These are phyloP conservation scores for Colletes collaris DNA, from an alignment of 2,888 invertebrate genomes.

Conservation along the genomic window DNA sequence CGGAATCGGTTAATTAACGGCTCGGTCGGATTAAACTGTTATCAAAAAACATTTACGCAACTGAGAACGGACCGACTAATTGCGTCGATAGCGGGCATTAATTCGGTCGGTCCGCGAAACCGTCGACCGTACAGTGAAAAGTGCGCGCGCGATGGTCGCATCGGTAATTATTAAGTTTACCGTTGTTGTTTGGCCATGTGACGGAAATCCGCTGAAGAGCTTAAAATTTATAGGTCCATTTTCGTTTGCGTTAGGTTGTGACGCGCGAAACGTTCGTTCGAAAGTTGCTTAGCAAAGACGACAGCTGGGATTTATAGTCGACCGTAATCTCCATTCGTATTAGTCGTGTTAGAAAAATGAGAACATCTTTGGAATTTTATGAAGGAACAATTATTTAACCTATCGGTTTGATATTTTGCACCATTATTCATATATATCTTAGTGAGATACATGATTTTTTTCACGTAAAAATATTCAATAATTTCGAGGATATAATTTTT, in stretches of 20 bases:
- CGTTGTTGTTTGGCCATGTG: neutral
- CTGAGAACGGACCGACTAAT: slow-evolving; percentile 43
- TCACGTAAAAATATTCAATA: no score
- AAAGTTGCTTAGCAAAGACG: no score
- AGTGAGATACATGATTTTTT: no score
- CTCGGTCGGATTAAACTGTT: slow-evolving; percentile 50
- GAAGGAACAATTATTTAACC: no score
- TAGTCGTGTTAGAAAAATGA: no score
- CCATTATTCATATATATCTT: no score
- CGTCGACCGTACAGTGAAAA: neutral
- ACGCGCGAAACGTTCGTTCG: no score
- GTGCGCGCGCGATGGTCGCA: neutral
- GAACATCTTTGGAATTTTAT: no score
- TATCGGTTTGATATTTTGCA: no score
- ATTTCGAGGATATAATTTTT: no score
- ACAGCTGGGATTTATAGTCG: no score
- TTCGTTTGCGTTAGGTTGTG: neutral
- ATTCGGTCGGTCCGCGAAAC: slow-evolving; percentile 34
- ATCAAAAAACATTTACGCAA: slow-evolving; percentile 52
- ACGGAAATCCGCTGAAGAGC: neutral
- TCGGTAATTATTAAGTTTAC: slow-evolving; percentile 24
- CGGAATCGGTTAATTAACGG: slow-evolving; percentile 58
- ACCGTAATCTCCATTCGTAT: no score
- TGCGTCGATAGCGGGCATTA: slow-evolving; percentile 50
- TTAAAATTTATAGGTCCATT: neutral